Conservation (phyloP, 2,113 vertebrate genomes). For the Psettodes erumei region DNA sequence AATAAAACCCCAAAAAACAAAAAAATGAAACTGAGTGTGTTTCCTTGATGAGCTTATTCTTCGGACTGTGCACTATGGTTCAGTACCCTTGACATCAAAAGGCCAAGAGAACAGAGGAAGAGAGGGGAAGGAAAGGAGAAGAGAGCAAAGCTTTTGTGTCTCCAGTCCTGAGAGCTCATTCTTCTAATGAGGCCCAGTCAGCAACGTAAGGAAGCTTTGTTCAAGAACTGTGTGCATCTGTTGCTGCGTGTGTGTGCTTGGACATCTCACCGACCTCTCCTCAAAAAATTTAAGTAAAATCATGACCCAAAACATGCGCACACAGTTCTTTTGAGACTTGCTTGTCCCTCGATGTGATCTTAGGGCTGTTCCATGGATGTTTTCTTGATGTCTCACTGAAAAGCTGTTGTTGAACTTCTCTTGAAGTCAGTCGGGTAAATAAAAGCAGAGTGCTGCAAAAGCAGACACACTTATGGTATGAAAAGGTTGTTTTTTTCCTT, state of each 20-base stretch:
- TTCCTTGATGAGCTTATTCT: constrained; percentile 71
- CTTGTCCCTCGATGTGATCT: not conserved
- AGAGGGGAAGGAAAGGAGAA: constrained; percentile 67
- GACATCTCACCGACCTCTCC: constrained; percentile 8
- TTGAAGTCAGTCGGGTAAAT: not conserved
- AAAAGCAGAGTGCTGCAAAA: not conserved
- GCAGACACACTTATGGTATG: not conserved
- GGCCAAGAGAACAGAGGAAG: constrained; percentile 72
- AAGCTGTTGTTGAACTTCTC: constrained; percentile 9
- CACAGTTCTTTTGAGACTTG: constrained; percentile 5
- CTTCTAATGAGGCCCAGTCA: constrained; percentile 76
- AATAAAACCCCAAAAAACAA: not conserved
- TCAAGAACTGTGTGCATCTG: constrained; percentile 5
- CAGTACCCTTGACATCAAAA: constrained; percentile 81
- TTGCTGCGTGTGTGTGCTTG: not conserved
- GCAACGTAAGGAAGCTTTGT: constrained; percentile 61
- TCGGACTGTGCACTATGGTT: constrained; percentile 59
- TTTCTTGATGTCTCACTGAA: constrained; percentile 11
- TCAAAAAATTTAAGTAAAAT: not conserved
- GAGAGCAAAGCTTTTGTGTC: constrained; percentile 73
- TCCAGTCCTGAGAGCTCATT: constrained; percentile 69
- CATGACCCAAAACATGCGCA: constrained; percentile 4
- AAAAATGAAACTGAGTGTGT: constrained; percentile 47
- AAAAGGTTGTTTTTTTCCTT: not conserved
- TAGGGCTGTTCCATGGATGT: too few relatives aligned